Base-by-base conservation (phyloP, 2,797 vertebrate species). In the Thaleichthys pacificus region DNA sequence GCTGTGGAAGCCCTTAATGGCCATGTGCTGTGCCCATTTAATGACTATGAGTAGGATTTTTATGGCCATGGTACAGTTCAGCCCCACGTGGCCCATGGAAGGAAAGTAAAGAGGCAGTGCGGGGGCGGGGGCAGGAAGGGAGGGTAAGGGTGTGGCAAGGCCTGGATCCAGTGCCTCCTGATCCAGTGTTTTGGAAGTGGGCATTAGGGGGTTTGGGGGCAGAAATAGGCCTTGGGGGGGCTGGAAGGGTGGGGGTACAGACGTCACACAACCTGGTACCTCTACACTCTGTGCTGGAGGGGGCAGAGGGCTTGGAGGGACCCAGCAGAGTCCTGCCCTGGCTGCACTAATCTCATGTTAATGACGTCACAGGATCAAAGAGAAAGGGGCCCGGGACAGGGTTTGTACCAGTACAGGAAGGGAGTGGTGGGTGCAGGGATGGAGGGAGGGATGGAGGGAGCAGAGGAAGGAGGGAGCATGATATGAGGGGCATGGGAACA, bases 331-430 rank as follows among this genome's bases (percentile, higher is more conserved):
- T 68, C 67, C 51, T 69, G 67, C 68, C 8, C 65, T 17, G 17
- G 19, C 21, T 69, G 11, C 76, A 68, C 72, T 78, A 80, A 87
- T 85, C 85, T 74, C 70, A 49, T 58, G 69, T 68, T 85, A 85
- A 85, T 81, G 74, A 78, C 70, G 80, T 79, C 74, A 76, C 79
- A 72, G 72, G 84, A 87, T 84, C 85, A 87, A 76, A 87, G 77
- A 65, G 68, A 84, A 77, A 67, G 71, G 54, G 66, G 66, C 62
- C n/a, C 56, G 22, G 42, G 49, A 65, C 65, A 68, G 68, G 56
- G 62, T 66, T 32, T 14, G 54, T 21, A 11, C 22, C 28, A 2
- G 7, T 72, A 63, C 72, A 81, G 86, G 79, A 90, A 79, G 57
- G 65, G 42, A 47, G 42, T 47, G 42, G 42, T 42, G 42, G 11